Conservation (phyloP, 2,888 invertebrate genomes). For the Dinocampus coccinellae region DNA sequence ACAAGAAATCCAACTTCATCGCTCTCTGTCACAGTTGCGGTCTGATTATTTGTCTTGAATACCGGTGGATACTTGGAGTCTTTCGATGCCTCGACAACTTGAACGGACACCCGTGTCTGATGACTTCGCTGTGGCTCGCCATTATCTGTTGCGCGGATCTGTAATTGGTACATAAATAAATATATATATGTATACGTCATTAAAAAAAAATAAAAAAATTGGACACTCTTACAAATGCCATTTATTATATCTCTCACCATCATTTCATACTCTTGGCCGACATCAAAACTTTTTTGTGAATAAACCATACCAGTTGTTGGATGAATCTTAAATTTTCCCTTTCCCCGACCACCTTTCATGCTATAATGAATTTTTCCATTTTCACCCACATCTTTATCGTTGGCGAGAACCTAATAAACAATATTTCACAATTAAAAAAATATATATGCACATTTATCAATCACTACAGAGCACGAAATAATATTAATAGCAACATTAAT, state of each 20-base stretch:
- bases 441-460: background rate
- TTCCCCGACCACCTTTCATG: constrained; percentile 82
- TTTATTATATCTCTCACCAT: constrained; percentile 70
- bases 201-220: constrained; percentile 10
- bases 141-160: constrained; percentile 87
- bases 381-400: constrained; percentile 84
- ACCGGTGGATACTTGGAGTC: constrained; percentile 75
- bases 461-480: background rate
- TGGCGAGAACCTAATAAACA: constrained; percentile 79
- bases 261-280: constrained; percentile 78
- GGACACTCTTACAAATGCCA: constrained; percentile 11
- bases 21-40: constrained; percentile 84
- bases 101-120: constrained; percentile 81
- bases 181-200: constrained; percentile 17
- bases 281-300: constrained; percentile 79
- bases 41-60: constrained; percentile 76
- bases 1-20: constrained; percentile 91
- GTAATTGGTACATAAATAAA: constrained; percentile 37
- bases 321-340: constrained; percentile 86
- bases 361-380: constrained; percentile 89
- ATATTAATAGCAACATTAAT: background rate
- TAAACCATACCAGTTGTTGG: constrained; percentile 85
- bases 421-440: background rate
- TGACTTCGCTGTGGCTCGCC: constrained; percentile 82
- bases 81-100: constrained; percentile 74